A percentile compares a stretch with the other conserved stretches of the same genome.
These are phyloP conservation scores for Magallana nippona DNA, from an alignment of 2,888 invertebrate species.

Conservation along the genomic window DNA sequence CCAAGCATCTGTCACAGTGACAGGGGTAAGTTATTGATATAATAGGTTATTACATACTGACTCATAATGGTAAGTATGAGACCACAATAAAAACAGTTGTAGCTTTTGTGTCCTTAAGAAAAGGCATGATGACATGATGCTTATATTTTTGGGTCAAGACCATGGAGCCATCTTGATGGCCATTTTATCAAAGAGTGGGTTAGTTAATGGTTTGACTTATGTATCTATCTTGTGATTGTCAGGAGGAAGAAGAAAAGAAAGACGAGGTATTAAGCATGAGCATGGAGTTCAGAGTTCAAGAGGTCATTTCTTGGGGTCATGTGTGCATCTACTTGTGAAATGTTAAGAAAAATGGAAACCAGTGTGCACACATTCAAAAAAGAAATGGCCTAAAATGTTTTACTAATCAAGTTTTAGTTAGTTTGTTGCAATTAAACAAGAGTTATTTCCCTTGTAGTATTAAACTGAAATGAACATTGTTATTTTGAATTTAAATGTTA, in stretches of 20 bases:
- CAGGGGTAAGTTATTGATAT: conserved; percentile 59
- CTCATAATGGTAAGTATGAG: too few species aligned
- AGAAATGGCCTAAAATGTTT: background rate
- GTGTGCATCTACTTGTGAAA: background rate
- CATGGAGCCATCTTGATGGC: background rate
- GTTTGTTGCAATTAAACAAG: background rate
- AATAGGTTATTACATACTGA: background rate
- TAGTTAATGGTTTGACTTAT: background rate
- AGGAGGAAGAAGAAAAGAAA: conserved; percentile 53
- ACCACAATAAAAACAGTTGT: too few species aligned
- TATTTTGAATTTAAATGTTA: too few species aligned
- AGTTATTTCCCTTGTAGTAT: background rate
- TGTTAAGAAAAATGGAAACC: background rate
- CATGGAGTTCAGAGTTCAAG: conserved; percentile 41
- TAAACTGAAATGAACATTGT: background rate
- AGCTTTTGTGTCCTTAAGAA: too few species aligned
- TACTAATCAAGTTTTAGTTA: background rate
- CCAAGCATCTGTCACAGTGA: conserved; percentile 58
- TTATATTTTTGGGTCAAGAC: background rate
- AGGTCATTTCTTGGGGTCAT: conserved; percentile 3
- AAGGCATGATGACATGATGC: background rate
- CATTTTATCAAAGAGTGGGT: background rate
- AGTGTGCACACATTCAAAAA: background rate
- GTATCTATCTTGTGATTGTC: background rate
- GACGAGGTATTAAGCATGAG: conserved; percentile 52